These are phyloP conservation scores for Stylophora pistillata DNA, from an alignment of 64 coral and sea anemone species.

Conservation along the genomic window DNA sequence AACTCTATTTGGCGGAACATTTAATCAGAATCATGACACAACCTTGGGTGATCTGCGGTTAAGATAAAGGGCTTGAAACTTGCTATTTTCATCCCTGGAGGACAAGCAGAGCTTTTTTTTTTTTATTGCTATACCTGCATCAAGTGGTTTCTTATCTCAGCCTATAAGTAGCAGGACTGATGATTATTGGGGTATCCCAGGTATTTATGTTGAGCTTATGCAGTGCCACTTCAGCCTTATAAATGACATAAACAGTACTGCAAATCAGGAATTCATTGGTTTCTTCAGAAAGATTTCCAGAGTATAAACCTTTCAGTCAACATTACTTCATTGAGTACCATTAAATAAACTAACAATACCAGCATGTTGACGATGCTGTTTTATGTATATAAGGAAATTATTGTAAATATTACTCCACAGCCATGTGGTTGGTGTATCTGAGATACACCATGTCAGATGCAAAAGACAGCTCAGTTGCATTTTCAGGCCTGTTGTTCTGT, in stretches of 20 bases:
- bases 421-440: not conserved
- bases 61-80: conserved; percentile 27
- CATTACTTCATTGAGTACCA: not conserved
- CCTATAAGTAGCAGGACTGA: too few species aligned
- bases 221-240: too few species aligned
- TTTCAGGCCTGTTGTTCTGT: not conserved
- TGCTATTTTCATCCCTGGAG: not conserved
- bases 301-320: not conserved
- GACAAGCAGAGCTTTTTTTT: not conserved
- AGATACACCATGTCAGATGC: not conserved
- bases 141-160: too few species aligned
- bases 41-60: conserved; percentile 75
- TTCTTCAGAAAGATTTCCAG: too few species aligned
- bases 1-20: conserved; percentile 71
- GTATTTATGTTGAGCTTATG: too few species aligned
- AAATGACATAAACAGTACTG: too few species aligned
- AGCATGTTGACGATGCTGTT: not conserved
- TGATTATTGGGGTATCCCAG: too few species aligned
- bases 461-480: not conserved
- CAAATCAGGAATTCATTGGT: too few species aligned
- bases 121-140: not conserved
- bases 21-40: conserved; percentile 82
- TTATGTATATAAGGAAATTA: not conserved
- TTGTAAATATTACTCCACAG: not conserved
- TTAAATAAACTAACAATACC: not conserved